Evolutionary conservation across 2,113 vertebrate genomes (phyloP), one percentile per base, ranked within the genome.

Genomic region (Lipotes vexillifer): DNA sequence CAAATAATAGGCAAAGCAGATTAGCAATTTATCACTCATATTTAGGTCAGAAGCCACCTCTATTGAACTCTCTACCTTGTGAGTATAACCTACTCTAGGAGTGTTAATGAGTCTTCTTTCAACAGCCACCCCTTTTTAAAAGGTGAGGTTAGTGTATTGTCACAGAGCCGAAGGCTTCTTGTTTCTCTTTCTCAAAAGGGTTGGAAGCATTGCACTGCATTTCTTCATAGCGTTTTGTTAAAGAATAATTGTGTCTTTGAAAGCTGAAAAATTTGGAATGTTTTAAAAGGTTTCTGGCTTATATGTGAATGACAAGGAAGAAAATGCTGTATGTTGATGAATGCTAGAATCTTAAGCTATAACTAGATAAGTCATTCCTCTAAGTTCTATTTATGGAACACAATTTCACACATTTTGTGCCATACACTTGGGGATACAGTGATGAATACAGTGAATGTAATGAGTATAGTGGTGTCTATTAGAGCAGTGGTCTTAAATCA

Each of bases 21-120:
- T 97, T 97, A 97, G 21, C 86, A 97, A 77, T n/a, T 78, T 87
- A 69, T 52, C 77, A 41, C 13, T 94, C 49, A 89, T 89, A 49
- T 55, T 88, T 83, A 94, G 80, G 57, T 91, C 7, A 33, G 91
- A 91, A 97, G 55, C 68, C 55, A 84, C 63, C 46, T 83, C 65
- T 66, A n/a, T n/a, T 31, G 88, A 94, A 41, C 36, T 69, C 20
- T 84, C 46, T 96, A 72, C 38, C 44, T 80, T 68, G 52, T 89
- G 82, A 94, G 66, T 94, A 61, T 46, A 94, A 65, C 82, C 74
- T n/a, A 71, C 57, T 97, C 83, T 38, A 23, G 1, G 33, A 95
- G 68, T 89, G 65, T 85, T 97, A 97, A 97, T 97, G 96, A 96
- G 90, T 82, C 78, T 71, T 94, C 61, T 95, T 97, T 94, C 90